Base-by-base conservation (phyloP, 2,797 vertebrate genomes). In the Oophaga sylvatica region DNA sequence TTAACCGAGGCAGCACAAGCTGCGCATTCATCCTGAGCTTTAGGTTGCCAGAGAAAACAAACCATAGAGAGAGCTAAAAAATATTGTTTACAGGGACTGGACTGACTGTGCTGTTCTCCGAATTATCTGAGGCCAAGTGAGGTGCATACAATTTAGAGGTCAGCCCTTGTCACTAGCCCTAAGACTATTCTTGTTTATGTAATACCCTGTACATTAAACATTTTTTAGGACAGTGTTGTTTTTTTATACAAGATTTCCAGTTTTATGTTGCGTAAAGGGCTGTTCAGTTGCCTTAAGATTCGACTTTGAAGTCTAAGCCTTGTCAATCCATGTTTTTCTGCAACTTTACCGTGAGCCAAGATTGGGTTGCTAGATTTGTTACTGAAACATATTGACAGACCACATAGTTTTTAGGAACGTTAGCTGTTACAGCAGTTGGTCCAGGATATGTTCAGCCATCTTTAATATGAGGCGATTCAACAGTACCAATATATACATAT, bases 21-120 rank as follows among this genome's bases (percentile, higher is more conserved):
- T 83, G 60, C 82, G 84, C 88, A 89, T 89, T 89, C 88, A 89
- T 89, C 13, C 80, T 80, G 56, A 79, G 53, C 84, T 22, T 81
- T 29, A 16, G 80, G 79, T 35, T 83, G 88, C 88, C 88, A 89
- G 88, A 86, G 65, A 89, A 86, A 89, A 89, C 84, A 89, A 89
- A 89, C 84, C 88, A 83, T 77, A 71, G 80, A 65, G 80, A 78
- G 78, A 73, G 81, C 62, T 86, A 67, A 89, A 85, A 86, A 88
- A 89, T 86, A 83, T 86, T 86, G 84, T 86, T 89, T 86, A 86
- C 84, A 78, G 73, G 78, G 73, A 75, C 80, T 57, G 84, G 70
- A 89, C 88, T 89, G 80, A 80, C 88, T 89, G 88, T 89, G 80
- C 88, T 78, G 80, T 83, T 86, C 87, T 87, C 62, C 59, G 79